Conservation (phyloP, 1,140 invertebrate genomes). For the Hylaeus anthracinus region DNA sequence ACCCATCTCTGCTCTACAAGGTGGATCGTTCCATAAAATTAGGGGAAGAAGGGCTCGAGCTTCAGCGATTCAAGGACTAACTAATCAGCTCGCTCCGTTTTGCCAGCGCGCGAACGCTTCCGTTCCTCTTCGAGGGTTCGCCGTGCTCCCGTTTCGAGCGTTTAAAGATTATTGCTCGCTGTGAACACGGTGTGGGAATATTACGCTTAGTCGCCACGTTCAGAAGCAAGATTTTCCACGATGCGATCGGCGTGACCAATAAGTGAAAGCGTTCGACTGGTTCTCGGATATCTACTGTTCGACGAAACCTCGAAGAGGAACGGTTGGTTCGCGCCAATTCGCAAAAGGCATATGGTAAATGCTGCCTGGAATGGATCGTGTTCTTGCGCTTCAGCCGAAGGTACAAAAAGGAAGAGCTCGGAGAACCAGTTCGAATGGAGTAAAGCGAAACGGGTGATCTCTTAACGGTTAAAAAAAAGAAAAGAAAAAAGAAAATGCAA, state of each 20-base stretch:
- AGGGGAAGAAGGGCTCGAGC: slow-evolving; percentile 27
- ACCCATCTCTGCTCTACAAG: background rate
- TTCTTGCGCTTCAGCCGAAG: slow-evolving; percentile 4
- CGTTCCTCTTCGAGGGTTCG: background rate
- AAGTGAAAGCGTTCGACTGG: slow-evolving; percentile 1
- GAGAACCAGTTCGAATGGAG: background rate
- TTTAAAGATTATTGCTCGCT: background rate
- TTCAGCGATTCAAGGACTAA: slow-evolving; percentile 29
- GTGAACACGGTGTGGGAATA: background rate
- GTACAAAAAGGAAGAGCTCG: background rate
- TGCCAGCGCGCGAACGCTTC: background rate
- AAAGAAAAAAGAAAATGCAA: slow-evolving; percentile 14
- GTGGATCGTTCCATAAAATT: slow-evolving; percentile 27
- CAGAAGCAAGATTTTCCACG: no score
- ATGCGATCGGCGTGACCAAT: no score
- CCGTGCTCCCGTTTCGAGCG: background rate
- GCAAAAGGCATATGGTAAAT: background rate
- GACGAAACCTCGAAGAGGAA: background rate
- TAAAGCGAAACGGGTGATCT: background rate
- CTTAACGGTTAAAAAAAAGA: background rate
- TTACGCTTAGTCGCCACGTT: no score
- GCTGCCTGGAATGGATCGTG: slow-evolving; percentile 25
- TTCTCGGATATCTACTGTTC: background rate
- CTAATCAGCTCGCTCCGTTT: background rate
- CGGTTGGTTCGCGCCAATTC: background rate